Evolutionary conservation across 2,797 vertebrate species (phyloP).

Genomic region (Lates japonicus): DNA sequence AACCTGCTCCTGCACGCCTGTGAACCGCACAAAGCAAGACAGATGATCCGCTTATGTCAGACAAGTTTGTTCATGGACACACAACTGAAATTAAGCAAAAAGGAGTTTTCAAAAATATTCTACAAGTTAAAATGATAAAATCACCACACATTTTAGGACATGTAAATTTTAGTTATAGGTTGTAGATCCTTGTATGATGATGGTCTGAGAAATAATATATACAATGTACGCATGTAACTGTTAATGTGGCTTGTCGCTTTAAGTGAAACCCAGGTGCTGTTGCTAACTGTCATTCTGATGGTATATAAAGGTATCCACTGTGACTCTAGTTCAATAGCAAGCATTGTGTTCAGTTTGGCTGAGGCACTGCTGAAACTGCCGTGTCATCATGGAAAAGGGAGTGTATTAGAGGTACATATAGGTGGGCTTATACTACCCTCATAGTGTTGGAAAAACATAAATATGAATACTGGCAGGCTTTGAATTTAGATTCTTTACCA

Average conservation of each 20-base stretch:
- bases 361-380: conserved; percentile 48
- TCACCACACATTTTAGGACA: background rate
- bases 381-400: conserved; percentile 50
- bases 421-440: conserved; percentile 42
- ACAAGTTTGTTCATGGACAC: conserved; percentile 2
- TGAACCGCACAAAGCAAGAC: too few relatives aligned
- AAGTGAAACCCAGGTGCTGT: conserved; percentile 69
- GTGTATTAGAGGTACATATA: conserved; percentile 55
- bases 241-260: conserved; percentile 45
- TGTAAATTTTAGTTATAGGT: background rate
- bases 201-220: conserved; percentile 10
- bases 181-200: background rate
- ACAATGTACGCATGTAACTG: background rate
- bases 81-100: background rate
- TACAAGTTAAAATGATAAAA: conserved; percentile 27
- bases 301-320: conserved; percentile 81
- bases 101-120: background rate
- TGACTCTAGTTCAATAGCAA: conserved; percentile 71
- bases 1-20: too few relatives aligned
- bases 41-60: background rate
- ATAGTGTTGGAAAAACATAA: conserved; percentile 43
- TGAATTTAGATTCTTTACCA: conserved; percentile 8
- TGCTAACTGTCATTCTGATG: conserved; percentile 43
- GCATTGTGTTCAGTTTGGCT: conserved; percentile 75
- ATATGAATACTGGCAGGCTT: conserved; percentile 45